Evolutionary conservation across 2,113 vertebrate genomes (phyloP).

Genomic region (Echinops telfairi): DNA sequence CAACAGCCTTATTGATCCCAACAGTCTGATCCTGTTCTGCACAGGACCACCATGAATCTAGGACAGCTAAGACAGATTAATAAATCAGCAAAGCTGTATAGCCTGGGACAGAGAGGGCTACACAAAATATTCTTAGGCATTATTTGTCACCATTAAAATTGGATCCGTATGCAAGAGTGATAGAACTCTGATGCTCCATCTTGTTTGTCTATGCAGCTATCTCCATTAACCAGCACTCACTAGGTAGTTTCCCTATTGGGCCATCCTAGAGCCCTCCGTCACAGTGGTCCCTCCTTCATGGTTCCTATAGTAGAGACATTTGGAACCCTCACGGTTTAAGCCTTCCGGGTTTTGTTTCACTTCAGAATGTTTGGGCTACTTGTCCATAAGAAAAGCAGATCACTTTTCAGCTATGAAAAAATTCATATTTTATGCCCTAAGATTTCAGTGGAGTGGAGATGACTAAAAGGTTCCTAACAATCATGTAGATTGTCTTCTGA

Average conservation of each 20-base stretch:
- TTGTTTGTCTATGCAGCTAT: not conserved
- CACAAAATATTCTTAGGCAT: not conserved
- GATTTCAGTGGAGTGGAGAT: not conserved
- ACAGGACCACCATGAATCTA: not conserved
- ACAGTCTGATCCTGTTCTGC: not conserved
- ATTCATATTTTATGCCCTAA: not conserved
- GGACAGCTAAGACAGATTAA: not conserved
- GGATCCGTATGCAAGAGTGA: not conserved
- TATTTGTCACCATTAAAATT: not conserved
- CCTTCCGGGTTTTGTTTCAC: not conserved
- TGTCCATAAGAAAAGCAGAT: not conserved
- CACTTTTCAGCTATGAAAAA: slow-evolving; percentile 34
- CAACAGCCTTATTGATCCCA: not conserved
- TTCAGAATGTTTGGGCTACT: not conserved
- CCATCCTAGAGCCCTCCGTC: not conserved
- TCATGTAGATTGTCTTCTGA: not conserved
- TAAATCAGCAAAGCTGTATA: not conserved
- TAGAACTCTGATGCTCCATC: not conserved
- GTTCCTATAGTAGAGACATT: not conserved
- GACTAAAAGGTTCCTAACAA: not conserved
- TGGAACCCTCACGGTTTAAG: not conserved
- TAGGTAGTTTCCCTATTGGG: not conserved
- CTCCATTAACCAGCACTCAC: not conserved
- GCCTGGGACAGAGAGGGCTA: not conserved
- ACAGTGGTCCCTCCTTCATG: not conserved